These are phyloP conservation scores for Eutrigla gurnardus DNA, from an alignment of 2,797 vertebrate species.

Conservation along the genomic window DNA sequence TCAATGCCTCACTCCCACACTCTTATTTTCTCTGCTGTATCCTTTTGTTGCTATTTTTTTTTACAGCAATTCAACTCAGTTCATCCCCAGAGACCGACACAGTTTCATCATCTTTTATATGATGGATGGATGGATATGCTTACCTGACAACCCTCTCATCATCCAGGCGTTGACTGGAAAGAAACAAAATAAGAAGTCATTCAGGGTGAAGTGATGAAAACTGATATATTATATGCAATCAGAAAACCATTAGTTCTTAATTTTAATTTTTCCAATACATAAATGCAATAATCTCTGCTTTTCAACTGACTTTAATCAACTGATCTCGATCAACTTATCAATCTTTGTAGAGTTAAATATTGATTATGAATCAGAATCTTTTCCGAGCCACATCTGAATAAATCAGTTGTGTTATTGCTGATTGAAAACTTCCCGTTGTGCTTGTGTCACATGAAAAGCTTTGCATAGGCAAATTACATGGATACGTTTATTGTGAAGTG, in stretches of 20 bases:
- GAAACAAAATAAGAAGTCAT: conserved; percentile 33
- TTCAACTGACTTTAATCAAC: neutral
- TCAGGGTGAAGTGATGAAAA: neutral
- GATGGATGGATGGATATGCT: conserved; percentile 40
- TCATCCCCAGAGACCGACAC: neutral
- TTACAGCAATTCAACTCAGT: neutral
- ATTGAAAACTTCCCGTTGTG: neutral
- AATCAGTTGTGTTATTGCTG: neutral
- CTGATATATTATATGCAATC: neutral
- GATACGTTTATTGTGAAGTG: neutral
- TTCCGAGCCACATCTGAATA: neutral
- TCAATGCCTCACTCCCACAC: neutral
- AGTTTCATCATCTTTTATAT: neutral
- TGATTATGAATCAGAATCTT: neutral
- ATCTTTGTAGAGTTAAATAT: neutral
- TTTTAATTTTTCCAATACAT: neutral
- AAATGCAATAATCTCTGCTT: conserved; percentile 5
- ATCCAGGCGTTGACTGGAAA: conserved; percentile 79
- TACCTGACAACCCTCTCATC: conserved; percentile 77
- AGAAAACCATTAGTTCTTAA: neutral
- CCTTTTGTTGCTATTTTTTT: neutral
- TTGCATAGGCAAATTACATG: neutral
- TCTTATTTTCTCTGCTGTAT: neutral
- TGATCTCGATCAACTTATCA: neutral
- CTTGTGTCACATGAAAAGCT: neutral